These are phyloP conservation scores for Oostethus manadensis DNA, from an alignment of 2,113 vertebrate species.

Conservation along the genomic window DNA sequence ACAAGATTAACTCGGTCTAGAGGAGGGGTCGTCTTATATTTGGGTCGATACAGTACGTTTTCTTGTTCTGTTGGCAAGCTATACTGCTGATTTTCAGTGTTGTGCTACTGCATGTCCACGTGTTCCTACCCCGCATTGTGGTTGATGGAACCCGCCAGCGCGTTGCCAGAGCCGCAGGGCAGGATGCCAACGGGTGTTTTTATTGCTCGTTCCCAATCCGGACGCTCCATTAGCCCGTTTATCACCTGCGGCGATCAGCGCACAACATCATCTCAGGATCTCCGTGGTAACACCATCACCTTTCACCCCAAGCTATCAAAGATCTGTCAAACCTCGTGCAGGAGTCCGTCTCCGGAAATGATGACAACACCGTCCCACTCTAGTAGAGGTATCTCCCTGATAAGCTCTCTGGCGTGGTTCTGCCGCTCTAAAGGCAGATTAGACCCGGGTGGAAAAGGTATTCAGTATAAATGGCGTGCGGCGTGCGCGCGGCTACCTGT, in stretches of 20 bases:
- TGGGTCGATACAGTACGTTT: too few species aligned
- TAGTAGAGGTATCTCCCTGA: slow-evolving; percentile 75
- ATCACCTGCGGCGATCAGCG: slow-evolving; percentile 72
- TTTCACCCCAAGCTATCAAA: neutral
- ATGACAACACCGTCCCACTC: slow-evolving; percentile 89
- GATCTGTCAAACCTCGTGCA: slow-evolving; percentile 75
- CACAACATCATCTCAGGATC: neutral
- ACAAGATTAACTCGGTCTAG: too few species aligned
- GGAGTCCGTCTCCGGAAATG: slow-evolving; percentile 83
- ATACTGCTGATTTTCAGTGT: too few species aligned
- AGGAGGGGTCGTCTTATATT: too few species aligned
- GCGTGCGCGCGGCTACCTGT: slow-evolving; percentile 69
- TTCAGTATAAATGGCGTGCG: neutral
- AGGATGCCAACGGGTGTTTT: slow-evolving; percentile 83
- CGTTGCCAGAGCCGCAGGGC: slow-evolving; percentile 88
- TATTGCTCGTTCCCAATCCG: slow-evolving; percentile 88
- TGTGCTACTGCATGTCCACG: too few species aligned
- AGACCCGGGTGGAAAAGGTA: too few species aligned
- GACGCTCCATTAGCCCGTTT: slow-evolving; percentile 83
- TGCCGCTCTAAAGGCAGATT: slow-evolving; percentile 72
- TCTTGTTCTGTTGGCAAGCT: too few species aligned
- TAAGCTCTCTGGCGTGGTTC: slow-evolving; percentile 84
- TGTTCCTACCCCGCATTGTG: slow-evolving; percentile 80
- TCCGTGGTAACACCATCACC: neutral
- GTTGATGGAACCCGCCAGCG: slow-evolving; percentile 84